Conservation (phyloP, 2,888 invertebrate genomes). For the Napeogenes inachia region DNA sequence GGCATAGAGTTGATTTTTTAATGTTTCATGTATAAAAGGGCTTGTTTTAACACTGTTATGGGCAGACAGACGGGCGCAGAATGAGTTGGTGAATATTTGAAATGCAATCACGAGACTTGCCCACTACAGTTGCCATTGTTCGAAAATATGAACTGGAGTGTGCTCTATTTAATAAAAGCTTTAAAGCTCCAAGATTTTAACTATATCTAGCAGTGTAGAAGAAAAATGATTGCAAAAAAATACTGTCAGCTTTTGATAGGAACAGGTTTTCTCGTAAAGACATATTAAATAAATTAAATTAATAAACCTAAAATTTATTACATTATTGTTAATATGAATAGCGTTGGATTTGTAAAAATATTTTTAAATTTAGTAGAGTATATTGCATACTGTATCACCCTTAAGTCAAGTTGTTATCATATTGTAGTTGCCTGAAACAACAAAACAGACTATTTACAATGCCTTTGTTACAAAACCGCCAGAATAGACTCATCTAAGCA, state of each 20-base stretch:
- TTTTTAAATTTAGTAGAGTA: conserved; percentile 43
- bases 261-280: too few species aligned
- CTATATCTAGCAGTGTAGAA: background rate
- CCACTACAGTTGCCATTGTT: conserved; percentile 70
- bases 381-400: conserved; percentile 28
- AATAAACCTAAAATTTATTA: too few species aligned
- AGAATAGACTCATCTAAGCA: too few species aligned
- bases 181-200: background rate
- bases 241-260: too few species aligned
- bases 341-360: background rate
- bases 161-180: conserved; percentile 48
- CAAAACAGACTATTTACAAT: conserved; percentile 9
- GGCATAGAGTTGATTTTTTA: conserved; percentile 20
- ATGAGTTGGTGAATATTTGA: conserved; percentile 74
- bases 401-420: conserved; percentile 58
- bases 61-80: conserved; percentile 67
- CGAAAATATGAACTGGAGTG: conserved; percentile 35
- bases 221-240: background rate
- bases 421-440: conserved; percentile 10
- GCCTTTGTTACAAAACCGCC: background rate
- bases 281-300: too few species aligned
- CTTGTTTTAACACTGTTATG: conserved; percentile 46
- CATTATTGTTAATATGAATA: background rate
- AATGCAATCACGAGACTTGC: conserved; percentile 69
- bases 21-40: conserved; percentile 10